Evolutionary conservation across 2,797 vertebrate species (phyloP).

Genomic region (Hylomyscus alleni): DNA sequence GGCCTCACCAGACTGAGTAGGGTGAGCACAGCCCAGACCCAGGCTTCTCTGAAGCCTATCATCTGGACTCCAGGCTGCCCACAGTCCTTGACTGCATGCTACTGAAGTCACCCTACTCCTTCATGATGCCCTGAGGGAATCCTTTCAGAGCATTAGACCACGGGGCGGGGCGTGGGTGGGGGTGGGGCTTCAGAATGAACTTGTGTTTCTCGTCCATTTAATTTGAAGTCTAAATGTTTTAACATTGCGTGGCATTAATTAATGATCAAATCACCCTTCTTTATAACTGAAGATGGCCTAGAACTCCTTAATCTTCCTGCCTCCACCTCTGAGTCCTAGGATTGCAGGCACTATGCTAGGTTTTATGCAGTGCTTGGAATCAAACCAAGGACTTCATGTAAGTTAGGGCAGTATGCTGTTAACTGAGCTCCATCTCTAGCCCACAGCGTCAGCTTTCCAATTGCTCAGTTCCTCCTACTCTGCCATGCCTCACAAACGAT

Average conservation of each 20-base stretch:
- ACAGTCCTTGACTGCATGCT: background rate
- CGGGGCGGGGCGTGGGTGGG: no score
- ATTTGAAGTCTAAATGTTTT: slow-evolving; percentile 58
- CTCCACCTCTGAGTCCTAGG: background rate
- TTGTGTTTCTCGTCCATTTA: slow-evolving; percentile 66
- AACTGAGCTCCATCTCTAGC: background rate
- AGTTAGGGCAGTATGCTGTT: background rate
- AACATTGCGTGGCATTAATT: background rate
- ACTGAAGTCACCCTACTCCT: slow-evolving; percentile 39
- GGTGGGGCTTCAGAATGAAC: slow-evolving; percentile 32
- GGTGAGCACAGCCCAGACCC: background rate
- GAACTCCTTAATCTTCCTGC: background rate
- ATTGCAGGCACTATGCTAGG: background rate
- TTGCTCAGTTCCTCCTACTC: background rate
- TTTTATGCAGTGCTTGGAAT: background rate
- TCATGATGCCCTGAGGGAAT: slow-evolving; percentile 31
- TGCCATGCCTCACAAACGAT: background rate
- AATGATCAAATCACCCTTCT: background rate
- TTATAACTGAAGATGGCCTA: background rate
- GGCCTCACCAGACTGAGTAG: background rate
- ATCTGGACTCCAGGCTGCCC: background rate
- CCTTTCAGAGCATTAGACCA: background rate
- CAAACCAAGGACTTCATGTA: no score
- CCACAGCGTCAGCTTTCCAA: background rate
- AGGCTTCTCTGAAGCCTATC: background rate